phyloP scores from a whole-genome alignment of 2,113 vertebrate genomes.

The Corvus moneduloides region DNA sequence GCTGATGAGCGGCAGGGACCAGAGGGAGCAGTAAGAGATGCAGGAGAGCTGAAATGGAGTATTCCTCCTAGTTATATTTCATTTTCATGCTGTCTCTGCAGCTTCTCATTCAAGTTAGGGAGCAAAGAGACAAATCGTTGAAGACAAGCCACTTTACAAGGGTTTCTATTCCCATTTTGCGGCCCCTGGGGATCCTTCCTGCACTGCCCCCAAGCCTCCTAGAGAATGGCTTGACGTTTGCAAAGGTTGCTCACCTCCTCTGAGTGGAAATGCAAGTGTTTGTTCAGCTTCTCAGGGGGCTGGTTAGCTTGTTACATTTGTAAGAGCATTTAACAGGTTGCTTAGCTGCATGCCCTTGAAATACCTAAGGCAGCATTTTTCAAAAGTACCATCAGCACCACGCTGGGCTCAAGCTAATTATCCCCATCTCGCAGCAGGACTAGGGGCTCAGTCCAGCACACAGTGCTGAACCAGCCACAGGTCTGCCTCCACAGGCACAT shows the following conservation, averaged over 20 bases:
- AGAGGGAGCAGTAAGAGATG: conserved; percentile 19
- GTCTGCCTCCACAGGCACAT: neutral
- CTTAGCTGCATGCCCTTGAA: neutral
- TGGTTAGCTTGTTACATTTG: conserved; percentile 59
- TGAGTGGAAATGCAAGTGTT: conserved; percentile 14
- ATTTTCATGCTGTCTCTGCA: conserved; percentile 55
- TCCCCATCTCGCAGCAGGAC: neutral
- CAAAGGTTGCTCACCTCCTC: conserved; percentile 18
- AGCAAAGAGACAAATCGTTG: conserved; percentile 6
- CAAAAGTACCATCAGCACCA: conserved; percentile 6
- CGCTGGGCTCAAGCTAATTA: neutral
- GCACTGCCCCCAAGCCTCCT: neutral
- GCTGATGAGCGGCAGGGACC: neutral
- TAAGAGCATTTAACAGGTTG: conserved; percentile 53
- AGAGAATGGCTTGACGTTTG: neutral
- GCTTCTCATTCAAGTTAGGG: neutral
- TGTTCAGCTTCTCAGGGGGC: conserved; percentile 41
- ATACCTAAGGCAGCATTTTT: conserved; percentile 21
- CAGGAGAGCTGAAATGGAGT: conserved; percentile 21
- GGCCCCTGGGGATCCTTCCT: neutral
- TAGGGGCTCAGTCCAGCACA: neutral
- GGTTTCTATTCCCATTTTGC: neutral
- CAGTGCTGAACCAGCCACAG: neutral
- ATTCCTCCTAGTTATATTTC: conserved; percentile 37
- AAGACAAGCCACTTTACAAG: neutral